phyloP scores from a whole-genome alignment of 2,888 invertebrate genomes.

The Eustalomyia histrio region DNA sequence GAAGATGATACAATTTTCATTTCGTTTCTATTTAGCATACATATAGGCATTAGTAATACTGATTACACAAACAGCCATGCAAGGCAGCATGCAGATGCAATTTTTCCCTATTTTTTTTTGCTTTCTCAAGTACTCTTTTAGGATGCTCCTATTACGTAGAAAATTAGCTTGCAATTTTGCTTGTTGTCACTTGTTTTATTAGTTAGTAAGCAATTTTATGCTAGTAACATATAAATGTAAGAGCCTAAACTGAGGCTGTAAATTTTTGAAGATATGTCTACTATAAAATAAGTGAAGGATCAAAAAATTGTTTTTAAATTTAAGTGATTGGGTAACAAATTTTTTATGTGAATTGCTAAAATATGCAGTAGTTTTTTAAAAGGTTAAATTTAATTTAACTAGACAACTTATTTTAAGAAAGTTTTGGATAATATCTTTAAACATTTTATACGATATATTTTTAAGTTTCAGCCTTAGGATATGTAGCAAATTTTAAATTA shows the following conservation, averaged over 20 bases:
- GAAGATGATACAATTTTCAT: constrained; percentile 13
- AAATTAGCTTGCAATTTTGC: constrained; percentile 43
- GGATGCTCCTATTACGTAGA: constrained; percentile 15
- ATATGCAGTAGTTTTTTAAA: too few species aligned
- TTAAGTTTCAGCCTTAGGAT: neutral
- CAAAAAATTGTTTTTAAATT: neutral
- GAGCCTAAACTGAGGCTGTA: constrained; percentile 31
- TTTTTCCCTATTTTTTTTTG: neutral
- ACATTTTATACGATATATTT: too few species aligned
- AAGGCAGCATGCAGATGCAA: neutral
- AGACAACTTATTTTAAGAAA: too few species aligned
- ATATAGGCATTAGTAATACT: constrained; percentile 24
- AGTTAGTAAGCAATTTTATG: constrained; percentile 14
- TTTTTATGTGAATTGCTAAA: neutral
- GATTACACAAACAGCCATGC: constrained; percentile 5
- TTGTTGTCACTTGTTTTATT: constrained; percentile 35
- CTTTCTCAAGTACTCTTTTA: constrained; percentile 1
- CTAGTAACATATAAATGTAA: neutral
- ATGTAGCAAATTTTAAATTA: neutral
- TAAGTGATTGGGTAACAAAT: neutral
- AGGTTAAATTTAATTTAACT: too few species aligned
- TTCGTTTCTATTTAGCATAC: constrained; percentile 14
- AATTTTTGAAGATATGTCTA: constrained; percentile 5
- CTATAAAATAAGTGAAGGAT: neutral
- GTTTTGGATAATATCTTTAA: too few species aligned